phyloP scores from a whole-genome alignment of 1,140 invertebrate species.

The Drosophila sturtevanti region DNA sequence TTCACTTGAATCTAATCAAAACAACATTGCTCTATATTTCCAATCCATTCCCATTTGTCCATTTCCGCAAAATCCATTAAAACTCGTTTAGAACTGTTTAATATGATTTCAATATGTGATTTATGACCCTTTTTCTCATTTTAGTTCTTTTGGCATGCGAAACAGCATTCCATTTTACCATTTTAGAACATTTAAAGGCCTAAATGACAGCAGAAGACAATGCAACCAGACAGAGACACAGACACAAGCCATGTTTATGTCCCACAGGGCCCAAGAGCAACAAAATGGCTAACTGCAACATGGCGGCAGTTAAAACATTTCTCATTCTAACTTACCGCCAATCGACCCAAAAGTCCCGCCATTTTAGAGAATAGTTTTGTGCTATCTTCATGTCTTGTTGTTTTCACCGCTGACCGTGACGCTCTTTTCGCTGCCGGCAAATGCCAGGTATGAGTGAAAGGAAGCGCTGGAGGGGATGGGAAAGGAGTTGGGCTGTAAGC shows the following conservation, averaged over 20 bases:
- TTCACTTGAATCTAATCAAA: background rate
- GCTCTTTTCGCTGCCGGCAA: conserved; percentile 54
- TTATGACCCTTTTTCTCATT: background rate
- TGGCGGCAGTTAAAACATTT: conserved; percentile 8
- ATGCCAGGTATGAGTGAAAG: no score
- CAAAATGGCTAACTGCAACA: conserved; percentile 64
- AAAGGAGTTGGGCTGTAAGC: conserved; percentile 2
- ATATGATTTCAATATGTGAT: background rate
- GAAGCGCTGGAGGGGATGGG: no score
- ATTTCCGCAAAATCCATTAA: background rate
- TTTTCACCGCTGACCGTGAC: conserved; percentile 68
- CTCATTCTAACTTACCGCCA: background rate
- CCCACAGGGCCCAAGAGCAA: conserved; percentile 40
- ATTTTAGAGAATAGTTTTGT: conserved; percentile 35
- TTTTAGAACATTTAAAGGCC: conserved; percentile 64
- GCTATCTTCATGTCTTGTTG: conserved; percentile 28
- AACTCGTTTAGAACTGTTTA: background rate
- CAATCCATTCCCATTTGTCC: no score
- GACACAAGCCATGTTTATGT: conserved; percentile 64
- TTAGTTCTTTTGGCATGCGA: background rate
- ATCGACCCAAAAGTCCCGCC: background rate
- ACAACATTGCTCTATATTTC: background rate
- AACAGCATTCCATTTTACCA: conserved; percentile 30
- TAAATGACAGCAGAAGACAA: conserved; percentile 49
- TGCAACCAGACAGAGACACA: conserved; percentile 5